Evolutionary conservation across 2,888 invertebrate species (phyloP).

Genomic region (Nebria brevicollis): DNA sequence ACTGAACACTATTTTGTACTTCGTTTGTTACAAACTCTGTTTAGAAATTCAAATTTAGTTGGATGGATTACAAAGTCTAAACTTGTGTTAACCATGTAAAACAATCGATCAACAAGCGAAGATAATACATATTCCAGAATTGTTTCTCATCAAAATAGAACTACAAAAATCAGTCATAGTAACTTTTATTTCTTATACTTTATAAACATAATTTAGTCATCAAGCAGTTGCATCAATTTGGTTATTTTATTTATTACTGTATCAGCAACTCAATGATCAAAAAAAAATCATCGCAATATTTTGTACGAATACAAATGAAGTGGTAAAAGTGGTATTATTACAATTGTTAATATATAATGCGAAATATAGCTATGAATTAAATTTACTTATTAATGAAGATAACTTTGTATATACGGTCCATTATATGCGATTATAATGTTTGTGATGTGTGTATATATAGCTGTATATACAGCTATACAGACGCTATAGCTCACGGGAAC

Average conservation of each 20-base stretch:
- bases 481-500: constrained; percentile 24
- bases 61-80: neutral
- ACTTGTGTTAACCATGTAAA: neutral
- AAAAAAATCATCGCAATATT: neutral
- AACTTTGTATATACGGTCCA: neutral
- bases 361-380: too few species aligned
- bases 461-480: constrained; percentile 11
- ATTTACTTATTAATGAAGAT: neutral
- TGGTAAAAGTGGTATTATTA: too few species aligned
- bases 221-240: too few species aligned
- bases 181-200: too few species aligned
- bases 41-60: neutral
- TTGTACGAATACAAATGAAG: too few species aligned
- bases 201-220: too few species aligned
- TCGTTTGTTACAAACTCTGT: neutral
- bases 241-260: neutral
- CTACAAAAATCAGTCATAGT: too few species aligned
- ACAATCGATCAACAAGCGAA: neutral
- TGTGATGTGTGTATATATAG: neutral
- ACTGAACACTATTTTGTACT: neutral
- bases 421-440: neutral
- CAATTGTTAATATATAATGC: too few species aligned
- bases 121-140: too few species aligned
- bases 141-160: too few species aligned
- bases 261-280: neutral